These are phyloP conservation scores for Stomatorhinus ivindoensis DNA, from an alignment of 2,113 vertebrate species.

Conservation along the genomic window DNA sequence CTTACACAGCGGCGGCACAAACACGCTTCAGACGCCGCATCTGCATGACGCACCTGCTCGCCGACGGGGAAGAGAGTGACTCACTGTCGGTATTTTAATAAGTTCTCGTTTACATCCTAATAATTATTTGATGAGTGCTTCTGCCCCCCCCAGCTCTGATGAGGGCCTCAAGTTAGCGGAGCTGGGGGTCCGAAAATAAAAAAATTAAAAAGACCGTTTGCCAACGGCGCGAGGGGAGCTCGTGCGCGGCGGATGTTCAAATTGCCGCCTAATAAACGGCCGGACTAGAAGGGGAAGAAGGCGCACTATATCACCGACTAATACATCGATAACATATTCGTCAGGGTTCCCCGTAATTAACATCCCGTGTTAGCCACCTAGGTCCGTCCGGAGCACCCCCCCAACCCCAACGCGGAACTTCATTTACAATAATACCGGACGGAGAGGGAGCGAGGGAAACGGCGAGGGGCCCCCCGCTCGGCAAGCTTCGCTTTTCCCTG, in stretches of 20 bases:
- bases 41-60: neutral
- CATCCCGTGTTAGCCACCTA: neutral
- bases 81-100: neutral
- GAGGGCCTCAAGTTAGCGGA: neutral
- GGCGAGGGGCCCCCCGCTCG: neutral
- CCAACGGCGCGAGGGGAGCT: neutral
- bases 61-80: neutral
- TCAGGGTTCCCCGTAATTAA: conserved; percentile 16
- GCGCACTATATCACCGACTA: neutral
- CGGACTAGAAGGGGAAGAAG: neutral
- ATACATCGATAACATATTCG: conserved; percentile 9
- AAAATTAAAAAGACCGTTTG: neutral
- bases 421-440: neutral
- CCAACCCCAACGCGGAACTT: neutral
- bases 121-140: neutral
- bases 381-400: neutral
- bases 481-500: neutral
- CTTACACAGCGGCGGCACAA: neutral
- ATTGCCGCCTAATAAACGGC: neutral
- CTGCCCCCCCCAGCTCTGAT: neutral
- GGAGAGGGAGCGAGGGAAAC: neutral
- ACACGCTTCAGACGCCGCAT: neutral
- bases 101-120: neutral
- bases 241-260: neutral
- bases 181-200: neutral